phyloP scores from a whole-genome alignment of 2,888 invertebrate genomes.

The Lepidonotus clava region DNA sequence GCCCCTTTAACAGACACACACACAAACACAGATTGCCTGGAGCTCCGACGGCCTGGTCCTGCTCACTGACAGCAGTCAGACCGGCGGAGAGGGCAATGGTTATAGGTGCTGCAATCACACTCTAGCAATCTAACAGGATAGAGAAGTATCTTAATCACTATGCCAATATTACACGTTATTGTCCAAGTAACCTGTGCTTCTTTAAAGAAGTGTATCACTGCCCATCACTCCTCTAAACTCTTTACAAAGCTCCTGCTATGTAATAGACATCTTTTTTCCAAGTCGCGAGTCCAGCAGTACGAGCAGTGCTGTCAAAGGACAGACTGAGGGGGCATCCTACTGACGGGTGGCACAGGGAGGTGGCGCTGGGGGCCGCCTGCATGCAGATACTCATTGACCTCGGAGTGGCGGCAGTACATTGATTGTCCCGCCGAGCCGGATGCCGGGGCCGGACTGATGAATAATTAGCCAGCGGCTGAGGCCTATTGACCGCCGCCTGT shows the following conservation, averaged over 20 bases:
- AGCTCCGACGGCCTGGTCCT: neutral
- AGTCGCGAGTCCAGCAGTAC: no score
- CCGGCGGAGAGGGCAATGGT: neutral
- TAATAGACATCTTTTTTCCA: no score
- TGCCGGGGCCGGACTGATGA: neutral
- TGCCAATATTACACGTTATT: no score
- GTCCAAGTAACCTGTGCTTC: no score
- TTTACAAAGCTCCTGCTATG: no score
- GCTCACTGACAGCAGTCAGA: neutral
- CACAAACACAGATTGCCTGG: neutral
- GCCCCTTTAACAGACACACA: slow-evolving; percentile 24
- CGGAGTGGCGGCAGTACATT: neutral
- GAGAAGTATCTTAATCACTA: no score
- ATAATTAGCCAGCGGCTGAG: slow-evolving; percentile 26
- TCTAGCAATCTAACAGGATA: no score
- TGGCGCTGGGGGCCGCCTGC: neutral
- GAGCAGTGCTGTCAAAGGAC: neutral
- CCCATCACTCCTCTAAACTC: no score
- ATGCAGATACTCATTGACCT: neutral
- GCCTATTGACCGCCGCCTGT: slow-evolving; percentile 40
- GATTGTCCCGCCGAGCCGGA: neutral
- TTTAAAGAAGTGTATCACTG: no score
- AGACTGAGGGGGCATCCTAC: neutral
- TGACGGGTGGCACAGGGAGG: no score
- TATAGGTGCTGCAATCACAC: no score